These are phyloP conservation scores for Girardia tigrina DNA, from an alignment of 2,888 invertebrate genomes.

Conservation along the genomic window DNA sequence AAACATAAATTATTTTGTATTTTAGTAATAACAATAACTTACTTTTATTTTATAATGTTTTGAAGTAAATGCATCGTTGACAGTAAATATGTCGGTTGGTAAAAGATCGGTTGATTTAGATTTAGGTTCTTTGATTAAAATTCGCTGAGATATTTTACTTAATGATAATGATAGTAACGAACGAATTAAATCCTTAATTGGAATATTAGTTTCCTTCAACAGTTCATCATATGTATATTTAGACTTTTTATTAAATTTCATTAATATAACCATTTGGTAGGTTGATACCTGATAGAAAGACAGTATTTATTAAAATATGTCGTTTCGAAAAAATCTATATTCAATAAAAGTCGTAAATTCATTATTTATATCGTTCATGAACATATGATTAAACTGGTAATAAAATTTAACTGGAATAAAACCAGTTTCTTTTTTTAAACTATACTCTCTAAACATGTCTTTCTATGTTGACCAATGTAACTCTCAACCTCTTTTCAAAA, in stretches of 20 bases:
- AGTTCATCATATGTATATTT: background rate
- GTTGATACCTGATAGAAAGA: background rate
- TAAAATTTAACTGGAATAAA: too few species aligned
- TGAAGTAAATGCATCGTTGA: slow-evolving; percentile 92
- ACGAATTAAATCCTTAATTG: slow-evolving; percentile 86
- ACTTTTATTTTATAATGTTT: slow-evolving; percentile 72
- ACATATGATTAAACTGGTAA: too few species aligned
- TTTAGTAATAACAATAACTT: too few species aligned
- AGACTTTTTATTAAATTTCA: background rate
- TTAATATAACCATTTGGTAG: background rate
- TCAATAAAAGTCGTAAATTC: too few species aligned
- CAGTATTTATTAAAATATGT: too few species aligned
- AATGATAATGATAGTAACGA: slow-evolving; percentile 91
- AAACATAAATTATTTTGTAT: too few species aligned
- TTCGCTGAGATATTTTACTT: slow-evolving; percentile 87
- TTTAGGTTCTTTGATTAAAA: slow-evolving; percentile 80
- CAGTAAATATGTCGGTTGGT: slow-evolving; percentile 63
- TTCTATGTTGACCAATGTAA: too few species aligned
- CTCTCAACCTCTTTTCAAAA: too few species aligned
- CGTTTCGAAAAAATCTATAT: too few species aligned
- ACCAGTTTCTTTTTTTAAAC: too few species aligned
- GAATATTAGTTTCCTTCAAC: slow-evolving; percentile 66
- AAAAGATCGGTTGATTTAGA: slow-evolving; percentile 70
- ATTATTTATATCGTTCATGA: too few species aligned
- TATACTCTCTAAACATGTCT: too few species aligned